Evolutionary conservation across 2,888 invertebrate species (phyloP), one percentile per base, ranked within the genome.

Genomic region (Quadroppia sp.): DNA sequence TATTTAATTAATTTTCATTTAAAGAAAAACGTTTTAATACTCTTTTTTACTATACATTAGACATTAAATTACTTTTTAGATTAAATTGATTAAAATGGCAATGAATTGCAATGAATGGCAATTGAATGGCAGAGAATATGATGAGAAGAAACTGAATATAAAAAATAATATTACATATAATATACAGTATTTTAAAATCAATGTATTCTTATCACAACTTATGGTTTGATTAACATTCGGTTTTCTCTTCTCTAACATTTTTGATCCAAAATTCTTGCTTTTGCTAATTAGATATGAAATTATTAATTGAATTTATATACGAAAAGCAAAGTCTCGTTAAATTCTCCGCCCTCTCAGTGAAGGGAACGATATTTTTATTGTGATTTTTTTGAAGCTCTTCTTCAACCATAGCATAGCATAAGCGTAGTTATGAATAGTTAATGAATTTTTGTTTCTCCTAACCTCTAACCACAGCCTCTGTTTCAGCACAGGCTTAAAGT

Each of bases 1-100:
- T 15, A 50, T 20, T 50, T 50, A 50, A 50, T 50, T 50, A 50
- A 50, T 50, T 50, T 50, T 50, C n/a, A 50, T 50, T 50, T 50
- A 50, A 50, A 50, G 13, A 6, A 50, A 45, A 2, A 9, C 4
- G n/a, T 50, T 50, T 50, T 50, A n/a, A 17, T 13, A 13, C 15
- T 40, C 15, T 11, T 23, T 50, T 50, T 20, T 50, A 50, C 20
- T 23, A 2, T 45, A 45, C 15, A 45, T 45, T 20, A 7, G 15
- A 45, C n/a, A 50, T 50, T 50, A 23, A 50, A 50, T 50, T 23
- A 50, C 6, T 17, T 45, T 45, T 45, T 50, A 50, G n/a, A n/a
- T 20, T 50, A 50, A 50, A 6, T 50, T 23, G 50, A 50, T 50
- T 50, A 20, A 50, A 50, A 50, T 23, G 50, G 50, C 50, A 50